Percentiles rank a stretch among this genome's conserved stretches.
Evolutionary conservation across 2,113 vertebrate species (phyloP).

Genomic region (Bujurquina vittata): DNA sequence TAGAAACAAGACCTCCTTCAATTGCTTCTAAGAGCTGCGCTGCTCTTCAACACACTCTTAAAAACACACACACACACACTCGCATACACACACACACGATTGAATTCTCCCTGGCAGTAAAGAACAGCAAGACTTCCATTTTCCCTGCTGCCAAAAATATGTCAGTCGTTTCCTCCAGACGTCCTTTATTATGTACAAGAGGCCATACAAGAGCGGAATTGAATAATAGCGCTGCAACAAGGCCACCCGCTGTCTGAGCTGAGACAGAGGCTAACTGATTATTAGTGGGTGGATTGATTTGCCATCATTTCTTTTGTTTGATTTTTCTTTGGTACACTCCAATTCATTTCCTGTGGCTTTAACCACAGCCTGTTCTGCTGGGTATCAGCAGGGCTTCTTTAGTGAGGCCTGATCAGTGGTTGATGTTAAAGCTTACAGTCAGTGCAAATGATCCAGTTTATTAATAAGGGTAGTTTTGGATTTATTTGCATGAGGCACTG

Average conservation of each 20-base stretch:
- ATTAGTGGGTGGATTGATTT: conserved; percentile 37
- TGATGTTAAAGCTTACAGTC: background rate
- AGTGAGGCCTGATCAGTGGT: conserved; percentile 16
- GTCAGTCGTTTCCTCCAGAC: conserved; percentile 51
- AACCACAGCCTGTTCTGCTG: background rate
- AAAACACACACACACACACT: background rate
- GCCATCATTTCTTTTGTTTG: conserved; percentile 23
- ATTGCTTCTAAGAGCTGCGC: conserved; percentile 8
- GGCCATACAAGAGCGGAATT: conserved; percentile 20
- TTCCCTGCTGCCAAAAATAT: conserved; percentile 54
- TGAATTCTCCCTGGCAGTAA: conserved; percentile 57
- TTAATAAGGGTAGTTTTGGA: background rate
- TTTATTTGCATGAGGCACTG: background rate
- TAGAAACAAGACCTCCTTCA: conserved; percentile 14
- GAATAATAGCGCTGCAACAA: conserved; percentile 35
- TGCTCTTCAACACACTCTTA: conserved; percentile 2
- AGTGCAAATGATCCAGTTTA: background rate
- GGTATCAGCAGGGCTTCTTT: background rate
- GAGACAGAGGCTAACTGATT: background rate
- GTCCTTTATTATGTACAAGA: conserved; percentile 49
- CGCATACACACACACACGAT: background rate
- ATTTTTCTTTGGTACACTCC: conserved; percentile 18
- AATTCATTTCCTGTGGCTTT: conserved; percentile 27
- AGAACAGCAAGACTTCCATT: conserved; percentile 54
- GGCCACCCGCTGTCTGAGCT: conserved; percentile 21